phyloP scores from a whole-genome alignment of 2,113 vertebrate genomes.

The Stictonetta naevosa region DNA sequence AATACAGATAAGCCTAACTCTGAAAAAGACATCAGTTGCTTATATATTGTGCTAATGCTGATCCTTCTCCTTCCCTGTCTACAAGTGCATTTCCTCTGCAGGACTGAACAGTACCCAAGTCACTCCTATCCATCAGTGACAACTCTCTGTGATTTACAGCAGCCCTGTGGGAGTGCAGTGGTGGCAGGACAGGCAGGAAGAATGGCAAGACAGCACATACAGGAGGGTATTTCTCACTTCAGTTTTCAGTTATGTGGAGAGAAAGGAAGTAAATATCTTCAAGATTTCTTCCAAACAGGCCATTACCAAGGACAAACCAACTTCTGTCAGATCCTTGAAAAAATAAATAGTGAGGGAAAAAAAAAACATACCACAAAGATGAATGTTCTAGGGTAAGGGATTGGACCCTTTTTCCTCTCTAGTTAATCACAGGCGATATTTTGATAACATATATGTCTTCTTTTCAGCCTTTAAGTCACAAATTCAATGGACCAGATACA shows the following conservation, averaged over 20 bases:
- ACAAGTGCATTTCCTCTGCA: neutral
- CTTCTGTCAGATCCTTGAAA: constrained; percentile 23
- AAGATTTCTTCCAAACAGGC: neutral
- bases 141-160: neutral
- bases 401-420: neutral
- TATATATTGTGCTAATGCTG: neutral
- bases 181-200: neutral
- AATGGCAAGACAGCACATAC: neutral
- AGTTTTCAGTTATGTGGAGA: neutral
- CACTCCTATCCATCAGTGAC: neutral
- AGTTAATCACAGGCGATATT: neutral
- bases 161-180: neutral
- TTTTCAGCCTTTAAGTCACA: constrained; percentile 24
- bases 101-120: neutral
- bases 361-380: neutral
- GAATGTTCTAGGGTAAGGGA: neutral
- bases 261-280: neutral
- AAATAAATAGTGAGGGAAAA: neutral
- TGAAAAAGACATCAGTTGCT: neutral
- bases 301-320: neutral
- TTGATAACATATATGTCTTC: neutral
- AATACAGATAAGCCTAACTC: neutral
- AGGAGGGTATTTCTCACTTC: neutral
- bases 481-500: neutral
- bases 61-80: neutral